A percentile compares a stretch with the other conserved stretches of the same genome.
Evolutionary conservation across 2,888 invertebrate genomes (phyloP).

Genomic region (Eugnorisma glareosa): DNA sequence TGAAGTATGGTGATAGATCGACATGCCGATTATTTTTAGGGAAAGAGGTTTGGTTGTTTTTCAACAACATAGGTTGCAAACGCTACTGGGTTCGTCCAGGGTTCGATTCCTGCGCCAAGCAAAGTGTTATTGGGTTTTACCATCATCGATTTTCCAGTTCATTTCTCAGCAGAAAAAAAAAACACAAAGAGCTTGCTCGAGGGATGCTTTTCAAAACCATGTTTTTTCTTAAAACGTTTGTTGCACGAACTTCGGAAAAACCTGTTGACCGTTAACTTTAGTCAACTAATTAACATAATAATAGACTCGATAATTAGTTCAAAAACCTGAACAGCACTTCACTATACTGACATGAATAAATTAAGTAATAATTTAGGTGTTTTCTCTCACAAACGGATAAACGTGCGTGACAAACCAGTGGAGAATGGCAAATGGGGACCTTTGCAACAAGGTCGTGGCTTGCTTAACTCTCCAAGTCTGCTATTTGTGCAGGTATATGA

Average conservation of each 20-base stretch:
- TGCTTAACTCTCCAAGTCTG: slow-evolving; percentile 69
- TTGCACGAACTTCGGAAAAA: not conserved
- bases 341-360: slow-evolving; percentile 43
- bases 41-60: not conserved
- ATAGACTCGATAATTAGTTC: slow-evolving; percentile 26
- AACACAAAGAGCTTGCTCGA: not conserved
- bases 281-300: slow-evolving; percentile 29
- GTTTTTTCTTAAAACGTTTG: not conserved
- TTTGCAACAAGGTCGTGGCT: slow-evolving; percentile 83
- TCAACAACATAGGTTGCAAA: too few species aligned
- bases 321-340: slow-evolving; percentile 9
- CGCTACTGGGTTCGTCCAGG: not conserved
- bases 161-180: not conserved
- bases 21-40: not conserved
- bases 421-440: slow-evolving; percentile 84
- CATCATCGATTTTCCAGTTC: not conserved
- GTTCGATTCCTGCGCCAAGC: not conserved
- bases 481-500: slow-evolving; percentile 63
- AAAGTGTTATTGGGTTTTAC: not conserved
- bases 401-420: slow-evolving; percentile 79
- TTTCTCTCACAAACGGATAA: slow-evolving; percentile 64
- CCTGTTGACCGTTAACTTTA: slow-evolving; percentile 3
- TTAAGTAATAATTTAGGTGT: slow-evolving; percentile 63
- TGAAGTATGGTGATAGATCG: not conserved
- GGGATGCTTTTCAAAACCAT: not conserved